These are phyloP conservation scores for Leptothorax acervorum DNA, from an alignment of 2,888 invertebrate species.

Conservation along the genomic window DNA sequence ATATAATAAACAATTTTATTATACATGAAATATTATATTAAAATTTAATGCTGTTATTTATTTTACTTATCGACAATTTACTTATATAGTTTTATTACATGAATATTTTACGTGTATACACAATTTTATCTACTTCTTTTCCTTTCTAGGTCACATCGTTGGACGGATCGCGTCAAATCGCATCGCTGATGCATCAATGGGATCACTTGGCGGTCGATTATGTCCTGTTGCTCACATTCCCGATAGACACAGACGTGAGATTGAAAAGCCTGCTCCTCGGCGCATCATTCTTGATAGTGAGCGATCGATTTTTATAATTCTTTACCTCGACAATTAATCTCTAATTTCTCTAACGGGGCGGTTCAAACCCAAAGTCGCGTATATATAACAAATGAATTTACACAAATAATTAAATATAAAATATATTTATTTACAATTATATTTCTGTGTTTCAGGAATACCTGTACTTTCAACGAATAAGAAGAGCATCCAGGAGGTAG, in stretches of 20 bases:
- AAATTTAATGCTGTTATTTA: neutral
- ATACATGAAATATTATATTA: neutral
- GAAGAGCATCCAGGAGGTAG: conserved; percentile 36
- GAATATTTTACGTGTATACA: neutral
- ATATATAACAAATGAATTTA: neutral
- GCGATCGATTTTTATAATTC: conserved; percentile 62
- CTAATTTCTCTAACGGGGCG: neutral
- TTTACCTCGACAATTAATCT: neutral
- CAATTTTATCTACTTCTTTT: neutral
- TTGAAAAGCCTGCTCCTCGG: conserved; percentile 93
- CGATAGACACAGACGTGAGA: conserved; percentile 90
- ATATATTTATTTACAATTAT: conserved; percentile 1
- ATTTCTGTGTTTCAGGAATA: conserved; percentile 87
- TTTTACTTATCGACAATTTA: neutral
- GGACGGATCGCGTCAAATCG: conserved; percentile 89
- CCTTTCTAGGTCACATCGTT: conserved; percentile 75
- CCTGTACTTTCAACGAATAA: conserved; percentile 87
- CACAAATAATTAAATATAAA: neutral
- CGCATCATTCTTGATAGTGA: conserved; percentile 94
- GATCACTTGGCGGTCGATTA: conserved; percentile 90
- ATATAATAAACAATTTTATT: conserved; percentile 8
- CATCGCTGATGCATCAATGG: conserved; percentile 91
- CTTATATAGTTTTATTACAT: neutral
- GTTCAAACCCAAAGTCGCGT: neutral
- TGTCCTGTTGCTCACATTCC: conserved; percentile 91